A percentile compares a stretch with the other conserved stretches of the same genome.
phyloP scores from a whole-genome alignment of 1,140 invertebrate genomes.

The Akabosia matsudoensis region DNA sequence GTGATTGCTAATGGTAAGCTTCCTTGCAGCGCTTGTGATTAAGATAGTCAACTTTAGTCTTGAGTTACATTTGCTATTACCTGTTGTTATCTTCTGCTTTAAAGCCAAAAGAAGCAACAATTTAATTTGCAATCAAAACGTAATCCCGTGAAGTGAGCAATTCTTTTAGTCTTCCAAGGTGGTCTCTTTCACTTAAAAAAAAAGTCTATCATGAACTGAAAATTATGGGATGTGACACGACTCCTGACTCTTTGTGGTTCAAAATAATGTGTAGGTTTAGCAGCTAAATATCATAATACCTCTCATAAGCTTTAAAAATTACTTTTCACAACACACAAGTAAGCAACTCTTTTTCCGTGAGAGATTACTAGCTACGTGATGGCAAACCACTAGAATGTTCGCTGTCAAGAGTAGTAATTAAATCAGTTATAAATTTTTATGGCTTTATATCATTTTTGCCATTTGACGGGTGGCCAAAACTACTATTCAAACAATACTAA shows the following conservation, averaged over 20 bases:
- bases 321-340: neutral
- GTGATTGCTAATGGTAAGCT: neutral
- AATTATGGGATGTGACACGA: slow-evolving; percentile 2
- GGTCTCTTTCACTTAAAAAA: slow-evolving; percentile 11
- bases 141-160: neutral
- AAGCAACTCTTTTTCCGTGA: neutral
- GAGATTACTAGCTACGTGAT: neutral
- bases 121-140: neutral
- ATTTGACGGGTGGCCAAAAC: neutral
- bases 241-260: neutral
- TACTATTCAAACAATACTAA: neutral
- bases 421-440: slow-evolving; percentile 20
- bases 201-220: neutral
- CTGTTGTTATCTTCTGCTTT: too few relatives aligned
- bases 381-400: neutral
- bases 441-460: neutral
- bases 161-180: neutral
- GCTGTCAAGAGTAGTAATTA: slow-evolving; percentile 10
- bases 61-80: too few relatives aligned
- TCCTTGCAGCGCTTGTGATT: neutral
- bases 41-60: too few relatives aligned
- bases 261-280: neutral
- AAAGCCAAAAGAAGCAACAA: neutral
- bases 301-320: neutral
- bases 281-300: neutral